Evolutionary conservation across 2,113 vertebrate species (phyloP).

Genomic region (Vidua macroura): DNA sequence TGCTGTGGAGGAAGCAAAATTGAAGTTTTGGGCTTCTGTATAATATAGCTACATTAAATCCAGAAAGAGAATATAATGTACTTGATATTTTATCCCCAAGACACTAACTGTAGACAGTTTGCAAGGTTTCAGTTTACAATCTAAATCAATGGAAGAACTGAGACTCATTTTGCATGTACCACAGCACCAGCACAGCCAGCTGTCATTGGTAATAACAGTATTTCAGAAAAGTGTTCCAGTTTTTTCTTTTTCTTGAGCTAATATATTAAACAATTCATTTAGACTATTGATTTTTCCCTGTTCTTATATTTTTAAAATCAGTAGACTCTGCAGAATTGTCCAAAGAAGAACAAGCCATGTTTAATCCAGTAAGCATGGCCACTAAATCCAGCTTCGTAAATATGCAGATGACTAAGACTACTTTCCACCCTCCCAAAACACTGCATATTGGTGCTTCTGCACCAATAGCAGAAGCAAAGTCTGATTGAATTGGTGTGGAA

Average conservation of each 20-base stretch:
- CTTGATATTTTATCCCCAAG: conserved; percentile 4
- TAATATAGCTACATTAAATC: background rate
- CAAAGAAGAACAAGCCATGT: background rate
- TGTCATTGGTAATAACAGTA: background rate
- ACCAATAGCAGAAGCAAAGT: background rate
- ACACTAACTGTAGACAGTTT: background rate
- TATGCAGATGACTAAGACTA: background rate
- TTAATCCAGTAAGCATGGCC: background rate
- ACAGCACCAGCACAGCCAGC: background rate
- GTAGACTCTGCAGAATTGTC: background rate
- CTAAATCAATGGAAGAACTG: conserved; percentile 20
- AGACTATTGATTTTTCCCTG: background rate
- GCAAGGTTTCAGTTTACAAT: conserved; percentile 11
- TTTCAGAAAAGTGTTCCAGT: background rate
- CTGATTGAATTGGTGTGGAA: background rate
- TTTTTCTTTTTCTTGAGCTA: background rate
- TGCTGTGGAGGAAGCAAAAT: background rate
- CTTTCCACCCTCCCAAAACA: background rate
- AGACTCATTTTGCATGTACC: background rate
- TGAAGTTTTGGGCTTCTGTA: background rate
- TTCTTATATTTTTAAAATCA: background rate
- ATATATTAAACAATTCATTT: background rate
- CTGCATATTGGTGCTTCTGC: no score
- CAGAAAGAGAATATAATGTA: background rate
- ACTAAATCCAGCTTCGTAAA: conserved; percentile 20